Percentiles rank a stretch among this genome's conserved stretches.
These are phyloP conservation scores for Limonius californicus DNA, from an alignment of 1,140 invertebrate genomes.

Conservation along the genomic window DNA sequence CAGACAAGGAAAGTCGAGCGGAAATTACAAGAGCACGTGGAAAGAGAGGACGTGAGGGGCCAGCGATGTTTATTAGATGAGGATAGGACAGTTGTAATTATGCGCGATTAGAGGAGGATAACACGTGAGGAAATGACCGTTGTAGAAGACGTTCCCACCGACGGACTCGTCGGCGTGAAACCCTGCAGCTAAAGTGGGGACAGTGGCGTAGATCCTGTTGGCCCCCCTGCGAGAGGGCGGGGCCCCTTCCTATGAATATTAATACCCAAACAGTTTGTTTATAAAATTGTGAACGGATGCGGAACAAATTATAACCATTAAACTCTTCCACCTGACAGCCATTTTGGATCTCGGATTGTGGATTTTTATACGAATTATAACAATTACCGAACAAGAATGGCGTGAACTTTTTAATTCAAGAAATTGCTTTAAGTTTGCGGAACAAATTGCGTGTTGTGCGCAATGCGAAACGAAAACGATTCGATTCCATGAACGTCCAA, in stretches of 20 bases:
- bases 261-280: background rate
- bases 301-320: slow-evolving; percentile 8
- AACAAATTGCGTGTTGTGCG: too few relatives aligned
- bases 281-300: slow-evolving; percentile 5
- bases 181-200: slow-evolving; percentile 10
- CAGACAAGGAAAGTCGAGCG: too few relatives aligned
- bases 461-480: too few relatives aligned
- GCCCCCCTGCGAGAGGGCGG: background rate
- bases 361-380: too few relatives aligned
- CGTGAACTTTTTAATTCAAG: too few relatives aligned
- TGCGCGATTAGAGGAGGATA: background rate
- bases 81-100: slow-evolving; percentile 4
- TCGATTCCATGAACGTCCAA: too few relatives aligned
- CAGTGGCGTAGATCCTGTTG: slow-evolving; percentile 7
- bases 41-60: background rate
- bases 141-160: slow-evolving; percentile 11
- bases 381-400: too few relatives aligned
- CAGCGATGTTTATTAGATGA: background rate
- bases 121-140: slow-evolving; percentile 9
- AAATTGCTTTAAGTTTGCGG: too few relatives aligned
- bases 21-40: too few relatives aligned
- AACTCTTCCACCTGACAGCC: background rate
- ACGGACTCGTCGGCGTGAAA: background rate
- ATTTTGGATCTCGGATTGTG: background rate
- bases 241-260: background rate